phyloP scores from a whole-genome alignment of 2,888 invertebrate species.

The Chesias legatella region DNA sequence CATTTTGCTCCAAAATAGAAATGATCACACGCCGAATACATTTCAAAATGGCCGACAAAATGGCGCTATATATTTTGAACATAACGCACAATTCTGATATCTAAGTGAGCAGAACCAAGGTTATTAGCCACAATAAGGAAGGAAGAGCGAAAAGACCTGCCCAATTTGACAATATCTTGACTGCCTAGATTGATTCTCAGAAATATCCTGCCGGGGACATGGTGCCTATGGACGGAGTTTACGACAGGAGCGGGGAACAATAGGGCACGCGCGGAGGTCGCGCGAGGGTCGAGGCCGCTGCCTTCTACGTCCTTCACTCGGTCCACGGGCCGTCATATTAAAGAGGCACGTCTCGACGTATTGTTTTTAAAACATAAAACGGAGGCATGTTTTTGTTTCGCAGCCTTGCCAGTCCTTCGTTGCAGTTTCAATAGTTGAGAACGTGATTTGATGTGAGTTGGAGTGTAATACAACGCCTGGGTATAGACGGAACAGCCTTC shows the following conservation, averaged over 20 bases:
- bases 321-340: conserved; percentile 25
- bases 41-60: too few species aligned
- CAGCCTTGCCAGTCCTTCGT: conserved; percentile 15
- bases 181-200: conserved; percentile 25
- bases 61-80: too few species aligned
- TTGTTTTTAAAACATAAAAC: conserved; percentile 5
- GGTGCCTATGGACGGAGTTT: conserved; percentile 35
- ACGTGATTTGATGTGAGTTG: neutral
- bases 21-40: too few species aligned
- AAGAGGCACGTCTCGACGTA: conserved; percentile 23
- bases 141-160: too few species aligned
- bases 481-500: conserved; percentile 1
- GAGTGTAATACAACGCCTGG: too few species aligned
- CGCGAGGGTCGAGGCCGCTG: conserved; percentile 63
- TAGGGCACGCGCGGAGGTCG: conserved; percentile 69
- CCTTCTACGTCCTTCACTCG: conserved; percentile 60
- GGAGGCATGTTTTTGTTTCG: conserved; percentile 6
- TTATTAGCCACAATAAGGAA: too few species aligned
- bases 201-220: conserved; percentile 22
- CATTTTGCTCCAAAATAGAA: too few species aligned
- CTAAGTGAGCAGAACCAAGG: too few species aligned
- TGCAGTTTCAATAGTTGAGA: conserved; percentile 4
- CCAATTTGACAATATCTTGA: too few species aligned
- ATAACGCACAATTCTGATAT: too few species aligned
- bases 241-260: conserved; percentile 53